Base-by-base conservation (phyloP, 2,888 invertebrate species). In the Drosophila trichaetosa region DNA sequence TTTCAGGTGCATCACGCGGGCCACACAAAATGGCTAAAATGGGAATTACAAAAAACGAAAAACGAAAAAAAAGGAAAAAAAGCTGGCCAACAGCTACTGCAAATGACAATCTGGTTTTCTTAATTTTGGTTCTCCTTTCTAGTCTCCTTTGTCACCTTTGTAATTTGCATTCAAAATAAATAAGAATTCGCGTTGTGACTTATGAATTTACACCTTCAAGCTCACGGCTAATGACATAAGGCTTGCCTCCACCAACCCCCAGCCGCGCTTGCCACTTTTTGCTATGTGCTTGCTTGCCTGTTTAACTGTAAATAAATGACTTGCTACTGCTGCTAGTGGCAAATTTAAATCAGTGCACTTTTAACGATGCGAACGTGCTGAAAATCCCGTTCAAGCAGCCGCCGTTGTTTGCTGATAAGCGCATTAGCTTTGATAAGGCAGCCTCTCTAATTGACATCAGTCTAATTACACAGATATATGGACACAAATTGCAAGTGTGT, bases 1-100 rank as follows among this genome's bases (percentile, higher is more conserved):
- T 61, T 74, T 83, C 89, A 83, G 89, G 84, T 89, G 88, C 83
- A 87, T 18, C 80, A 82, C 10, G n/a, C 51, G 10, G 38, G 46
- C 38, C 52, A n/a, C 67, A 74, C 60, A 59, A 79, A 76, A 80
- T 80, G 72, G 73, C 59, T 73, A 64, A 66, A 46, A 52, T 46
- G 46, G 46, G 24, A 24, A 24, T 46, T 46, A 16, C 24, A 46
- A 24, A 46, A 21, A 46, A 33, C 33, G 11, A 11, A 33, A 33
- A 33, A 33, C 33, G 33, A 4, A 33, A 31, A 46, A 21, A 13
- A 7, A 29, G 7, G 27, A 31, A 27, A 40, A 21, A 11, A 34
- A 36, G 66, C 61, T 62, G 74, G 56, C 57, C 48, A 38, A 13
- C 46, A 54, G 62, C 54, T 71, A 54, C 78, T 57, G 46, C 53